These are phyloP conservation scores for Tachysurus fulvidraco DNA, from an alignment of 2,113 vertebrate genomes.

Conservation along the genomic window DNA sequence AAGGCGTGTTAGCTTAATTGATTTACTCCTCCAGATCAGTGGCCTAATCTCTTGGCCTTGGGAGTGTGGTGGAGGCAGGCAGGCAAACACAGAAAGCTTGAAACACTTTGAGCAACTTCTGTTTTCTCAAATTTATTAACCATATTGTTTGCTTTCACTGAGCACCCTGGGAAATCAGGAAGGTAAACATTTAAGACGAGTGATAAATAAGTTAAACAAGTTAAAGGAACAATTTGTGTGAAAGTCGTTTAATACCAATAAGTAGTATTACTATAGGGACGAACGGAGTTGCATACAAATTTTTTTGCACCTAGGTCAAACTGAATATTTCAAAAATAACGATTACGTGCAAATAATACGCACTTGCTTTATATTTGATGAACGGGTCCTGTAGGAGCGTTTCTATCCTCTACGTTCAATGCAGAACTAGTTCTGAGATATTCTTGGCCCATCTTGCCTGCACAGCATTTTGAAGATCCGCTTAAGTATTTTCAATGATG, in stretches of 20 bases:
- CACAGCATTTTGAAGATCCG: background rate
- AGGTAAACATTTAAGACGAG: background rate
- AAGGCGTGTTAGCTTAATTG: constrained; percentile 74
- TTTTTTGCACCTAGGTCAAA: background rate
- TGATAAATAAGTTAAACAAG: background rate
- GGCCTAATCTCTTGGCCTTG: constrained; percentile 66
- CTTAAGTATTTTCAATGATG: background rate
- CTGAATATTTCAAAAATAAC: background rate
- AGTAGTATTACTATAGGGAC: background rate
- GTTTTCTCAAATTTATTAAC: background rate
- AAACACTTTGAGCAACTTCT: background rate
- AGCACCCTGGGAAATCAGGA: background rate
- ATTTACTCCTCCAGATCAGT: constrained; percentile 73
- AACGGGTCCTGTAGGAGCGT: background rate
- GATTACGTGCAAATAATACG: background rate
- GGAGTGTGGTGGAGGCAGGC: constrained; percentile 57
- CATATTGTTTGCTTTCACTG: background rate
- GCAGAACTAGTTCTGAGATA: background rate
- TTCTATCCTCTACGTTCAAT: background rate
- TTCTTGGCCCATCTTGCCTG: background rate
- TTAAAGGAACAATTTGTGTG: background rate
- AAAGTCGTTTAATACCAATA: background rate
- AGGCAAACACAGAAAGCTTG: constrained; percentile 43
- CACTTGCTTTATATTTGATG: background rate
- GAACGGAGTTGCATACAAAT: background rate